These are phyloP conservation scores for Taxidea taxus DNA, from an alignment of 2,113 vertebrate species.

Conservation along the genomic window DNA sequence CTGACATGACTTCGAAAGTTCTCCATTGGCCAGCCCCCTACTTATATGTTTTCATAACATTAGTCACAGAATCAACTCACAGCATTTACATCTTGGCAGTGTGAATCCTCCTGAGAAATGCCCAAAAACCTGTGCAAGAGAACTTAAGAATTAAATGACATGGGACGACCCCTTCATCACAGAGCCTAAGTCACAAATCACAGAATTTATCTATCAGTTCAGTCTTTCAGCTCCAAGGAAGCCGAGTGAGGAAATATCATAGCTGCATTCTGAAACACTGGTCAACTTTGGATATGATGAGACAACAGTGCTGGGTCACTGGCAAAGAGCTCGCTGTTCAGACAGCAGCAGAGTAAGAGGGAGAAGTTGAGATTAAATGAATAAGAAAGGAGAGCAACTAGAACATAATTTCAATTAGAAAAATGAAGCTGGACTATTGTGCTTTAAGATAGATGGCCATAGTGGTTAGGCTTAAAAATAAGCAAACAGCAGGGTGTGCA, in stretches of 20 bases:
- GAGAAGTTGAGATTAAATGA: neutral
- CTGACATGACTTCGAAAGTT: neutral
- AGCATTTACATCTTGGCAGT: neutral
- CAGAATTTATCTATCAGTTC: neutral
- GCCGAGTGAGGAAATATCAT: neutral
- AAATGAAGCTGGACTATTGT: neutral
- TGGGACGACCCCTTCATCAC: neutral
- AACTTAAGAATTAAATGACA: slow-evolving; percentile 22
- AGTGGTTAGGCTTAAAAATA: neutral
- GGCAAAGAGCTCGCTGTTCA: neutral
- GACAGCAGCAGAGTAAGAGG: neutral
- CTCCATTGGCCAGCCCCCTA: neutral
- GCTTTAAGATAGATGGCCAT: neutral
- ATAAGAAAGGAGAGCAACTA: neutral
- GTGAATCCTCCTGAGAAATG: slow-evolving; percentile 7
- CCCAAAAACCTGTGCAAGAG: neutral
- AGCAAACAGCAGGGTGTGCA: neutral
- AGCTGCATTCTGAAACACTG: neutral
- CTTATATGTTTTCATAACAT: neutral
- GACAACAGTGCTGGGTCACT: neutral
- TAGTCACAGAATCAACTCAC: neutral
- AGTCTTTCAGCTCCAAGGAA: neutral
- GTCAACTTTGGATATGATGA: neutral
- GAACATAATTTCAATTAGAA: neutral
- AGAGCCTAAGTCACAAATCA: neutral